Evolutionary conservation across 2,113 vertebrate species (phyloP), one percentile per base, ranked within the genome.

Genomic region (Apistogramma diplotaenia): DNA sequence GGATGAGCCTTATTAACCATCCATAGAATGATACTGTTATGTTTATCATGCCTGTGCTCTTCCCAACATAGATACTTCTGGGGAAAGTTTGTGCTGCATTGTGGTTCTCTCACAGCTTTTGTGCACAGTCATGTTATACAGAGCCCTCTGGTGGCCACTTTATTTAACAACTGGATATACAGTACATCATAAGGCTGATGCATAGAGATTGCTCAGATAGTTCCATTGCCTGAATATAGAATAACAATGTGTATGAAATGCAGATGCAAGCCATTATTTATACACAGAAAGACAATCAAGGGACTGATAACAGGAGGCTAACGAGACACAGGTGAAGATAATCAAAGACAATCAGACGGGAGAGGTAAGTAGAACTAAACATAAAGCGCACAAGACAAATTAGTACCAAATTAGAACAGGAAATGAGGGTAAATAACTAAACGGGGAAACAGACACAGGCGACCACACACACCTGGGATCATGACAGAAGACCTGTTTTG

Each of bases 101-200:
- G 4, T 40, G 37, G 37, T 40, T 12, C 13, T 46, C 13, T 46
- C 5, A 4, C 43, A 16, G 43, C 13, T 46, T 10, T 16, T 16
- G 43, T 46, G 4, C 43, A 16, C 4, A 65, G 16, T 40, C 13
- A 19, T 4, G 2, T 8, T 3, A 40, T 3, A 27, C 6, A 75
- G 70, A 71, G 78, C 55, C 74, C 75, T 78, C 74, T 23, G 46
- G 60, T 71, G 82, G 74, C 73, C 21, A 46, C 21, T 25, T 46
- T 1, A 65, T 40, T 43, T 46, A 67, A 67, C 46, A 0, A 29
- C 56, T 29, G 27, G 5, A 2, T 6, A 27, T 25, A n/a, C n/a
- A n/a, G 4, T 65, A 21, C 27, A 46, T 65, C 21, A 11, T 9
- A 25, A 46, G 61, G 61, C 61, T 65, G 61, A 65, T 15, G 43